phyloP scores from a whole-genome alignment of 2,113 vertebrate species.

The Pampusana beccarii region DNA sequence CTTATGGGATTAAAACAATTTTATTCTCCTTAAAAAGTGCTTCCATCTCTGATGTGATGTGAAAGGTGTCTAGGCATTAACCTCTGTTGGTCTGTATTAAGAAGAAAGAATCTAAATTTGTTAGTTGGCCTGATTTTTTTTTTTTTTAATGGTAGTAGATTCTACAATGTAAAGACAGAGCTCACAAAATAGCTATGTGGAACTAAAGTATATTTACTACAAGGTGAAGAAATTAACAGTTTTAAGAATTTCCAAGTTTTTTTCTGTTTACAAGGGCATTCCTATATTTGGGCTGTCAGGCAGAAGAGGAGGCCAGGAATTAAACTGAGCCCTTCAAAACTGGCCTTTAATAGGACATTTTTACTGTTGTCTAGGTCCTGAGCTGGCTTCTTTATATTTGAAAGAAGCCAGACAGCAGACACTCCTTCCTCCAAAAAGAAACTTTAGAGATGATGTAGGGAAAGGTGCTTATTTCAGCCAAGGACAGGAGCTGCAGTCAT shows the following conservation, averaged over 20 bases:
- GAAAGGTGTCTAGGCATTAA: not conserved
- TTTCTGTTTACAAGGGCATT: constrained; percentile 10
- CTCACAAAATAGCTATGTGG: not conserved
- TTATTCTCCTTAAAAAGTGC: constrained; percentile 54
- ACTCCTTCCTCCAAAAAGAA: constrained; percentile 16
- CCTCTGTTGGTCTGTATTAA: not conserved
- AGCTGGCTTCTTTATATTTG: not conserved
- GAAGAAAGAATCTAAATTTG: not conserved
- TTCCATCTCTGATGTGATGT: not conserved
- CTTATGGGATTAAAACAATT: constrained; percentile 15
- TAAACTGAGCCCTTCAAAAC: not conserved
- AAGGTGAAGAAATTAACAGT: not conserved
- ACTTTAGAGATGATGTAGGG: not conserved
- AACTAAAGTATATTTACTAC: not conserved
- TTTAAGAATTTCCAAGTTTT: not conserved
- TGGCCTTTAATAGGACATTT: not conserved
- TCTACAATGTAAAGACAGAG: not conserved
- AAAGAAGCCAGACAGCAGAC: not conserved
- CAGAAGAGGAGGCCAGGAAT: not conserved
- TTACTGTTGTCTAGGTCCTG: not conserved
- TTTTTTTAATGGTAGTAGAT: not conserved
- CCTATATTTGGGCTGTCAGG: not conserved
- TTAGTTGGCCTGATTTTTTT: not conserved
- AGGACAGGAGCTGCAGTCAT: not conserved
- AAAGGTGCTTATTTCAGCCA: constrained; percentile 5